Conservation (phyloP, 1,140 invertebrate species). For the Geopemphigus sp. region DNA sequence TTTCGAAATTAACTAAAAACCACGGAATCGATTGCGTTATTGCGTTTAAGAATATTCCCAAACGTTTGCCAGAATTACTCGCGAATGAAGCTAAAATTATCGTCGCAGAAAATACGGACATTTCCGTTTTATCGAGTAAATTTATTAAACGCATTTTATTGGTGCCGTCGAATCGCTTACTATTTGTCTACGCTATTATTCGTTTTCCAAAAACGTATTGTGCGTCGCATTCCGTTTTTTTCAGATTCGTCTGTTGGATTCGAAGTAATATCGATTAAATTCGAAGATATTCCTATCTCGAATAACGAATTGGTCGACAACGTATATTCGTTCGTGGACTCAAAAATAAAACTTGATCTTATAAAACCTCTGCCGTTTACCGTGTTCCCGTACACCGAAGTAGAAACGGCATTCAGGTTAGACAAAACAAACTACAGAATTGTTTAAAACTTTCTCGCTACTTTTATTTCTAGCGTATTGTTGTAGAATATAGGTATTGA, state of each 20-base stretch:
- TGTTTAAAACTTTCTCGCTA: no score
- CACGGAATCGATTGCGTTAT: slow-evolving; percentile 12
- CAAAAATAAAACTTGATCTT: background rate
- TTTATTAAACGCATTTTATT: background rate
- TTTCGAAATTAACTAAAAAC: background rate
- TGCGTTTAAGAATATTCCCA: background rate
- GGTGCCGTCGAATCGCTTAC: background rate
- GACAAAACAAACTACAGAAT: no score
- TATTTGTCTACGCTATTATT: background rate
- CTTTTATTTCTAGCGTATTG: no score
- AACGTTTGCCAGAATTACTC: slow-evolving; percentile 28
- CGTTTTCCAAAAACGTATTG: background rate
- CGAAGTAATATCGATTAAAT: slow-evolving; percentile 14
- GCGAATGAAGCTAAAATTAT: background rate
- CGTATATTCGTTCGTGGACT: background rate
- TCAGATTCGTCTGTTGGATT: background rate
- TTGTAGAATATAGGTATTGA: no score
- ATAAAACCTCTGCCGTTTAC: slow-evolving; percentile 21
- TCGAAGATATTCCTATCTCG: slow-evolving; percentile 3
- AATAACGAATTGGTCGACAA: background rate
- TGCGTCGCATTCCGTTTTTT: background rate
- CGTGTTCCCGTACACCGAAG: background rate
- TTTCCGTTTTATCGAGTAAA: slow-evolving; percentile 34
- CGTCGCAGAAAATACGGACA: background rate
- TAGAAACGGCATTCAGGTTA: slow-evolving; percentile 23